Evolutionary conservation across 1,140 invertebrate species (phyloP), one percentile per base, ranked within the genome.

Genomic region (Bombus superbus): DNA sequence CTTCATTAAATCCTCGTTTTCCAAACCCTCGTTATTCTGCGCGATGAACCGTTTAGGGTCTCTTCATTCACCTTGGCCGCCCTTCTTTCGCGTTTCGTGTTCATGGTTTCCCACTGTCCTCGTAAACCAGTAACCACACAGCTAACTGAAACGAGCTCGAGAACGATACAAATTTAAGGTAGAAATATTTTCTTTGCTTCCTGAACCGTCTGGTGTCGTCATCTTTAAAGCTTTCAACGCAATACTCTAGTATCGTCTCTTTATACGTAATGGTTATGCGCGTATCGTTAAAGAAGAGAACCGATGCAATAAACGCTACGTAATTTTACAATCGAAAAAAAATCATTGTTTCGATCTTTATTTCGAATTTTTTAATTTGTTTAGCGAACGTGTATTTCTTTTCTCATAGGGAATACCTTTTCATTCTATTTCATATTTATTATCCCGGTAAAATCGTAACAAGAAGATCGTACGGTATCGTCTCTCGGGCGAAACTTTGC

Each of bases 11-110:
- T 89, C 53, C 77, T 81, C 84, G 81, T 76, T 86, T 89, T 89
- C 85, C 71, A 86, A 89, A 88, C 83, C 85, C 82, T 91, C 91
- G 89, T 89, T 92, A 92, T 93, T 89, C 92, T 84, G 76, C 71
- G 83, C 90, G 88, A 92, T 91, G 89, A 92, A 90, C 88, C 82
- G 86, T 85, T 91, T 90, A 82, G 53, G 40, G 62, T 84, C 83
- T 91, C 83, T 78, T 66, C 69, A 72, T 87, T 81, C 89, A 80
- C 57, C 44, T 83, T 44, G 38, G 22, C 25, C 66, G 53, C 38
- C 71, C 38, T 47, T 85, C 83, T 68, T 64, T n/a, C 74, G 35
- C 76, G 72, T 86, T 82, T 83, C 73, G 75, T 82, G 59, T 66
- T 76, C 62, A 68, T 80, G 80, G 57, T 82, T 88, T 86, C 83